phyloP scores from a whole-genome alignment of 2,888 invertebrate genomes.

The Drosophila kokeensis region DNA sequence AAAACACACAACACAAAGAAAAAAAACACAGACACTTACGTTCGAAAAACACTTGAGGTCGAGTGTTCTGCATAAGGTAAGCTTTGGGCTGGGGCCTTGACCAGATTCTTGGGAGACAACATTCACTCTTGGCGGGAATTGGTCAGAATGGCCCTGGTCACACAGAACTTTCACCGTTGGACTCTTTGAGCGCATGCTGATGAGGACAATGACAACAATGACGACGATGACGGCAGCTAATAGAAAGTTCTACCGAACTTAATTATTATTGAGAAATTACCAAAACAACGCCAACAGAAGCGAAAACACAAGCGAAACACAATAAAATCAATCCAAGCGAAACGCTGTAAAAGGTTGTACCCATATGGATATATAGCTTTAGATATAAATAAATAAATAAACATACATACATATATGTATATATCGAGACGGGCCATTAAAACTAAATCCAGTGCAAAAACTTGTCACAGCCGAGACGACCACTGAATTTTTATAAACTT shows the following conservation, averaged over 20 bases:
- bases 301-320: slow-evolving; percentile 39
- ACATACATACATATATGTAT: slow-evolving; percentile 18
- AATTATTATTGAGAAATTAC: slow-evolving; percentile 71
- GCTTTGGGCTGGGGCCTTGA: slow-evolving; percentile 32
- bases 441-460: slow-evolving; percentile 75
- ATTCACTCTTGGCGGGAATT: slow-evolving; percentile 24
- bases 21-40: slow-evolving; percentile 13
- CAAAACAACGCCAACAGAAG: slow-evolving; percentile 47
- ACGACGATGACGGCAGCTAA: slow-evolving; percentile 61
- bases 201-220: slow-evolving; percentile 61
- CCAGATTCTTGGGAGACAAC: slow-evolving; percentile 39
- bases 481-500: slow-evolving; percentile 70
- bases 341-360: slow-evolving; percentile 21
- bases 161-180: slow-evolving; percentile 67
- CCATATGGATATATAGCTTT: slow-evolving; percentile 10
- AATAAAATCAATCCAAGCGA: slow-evolving; percentile 36
- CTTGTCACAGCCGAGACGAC: slow-evolving; percentile 48
- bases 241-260: slow-evolving; percentile 75
- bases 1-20: background rate
- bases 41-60: slow-evolving; percentile 52
- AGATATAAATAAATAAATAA: background rate
- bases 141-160: slow-evolving; percentile 17
- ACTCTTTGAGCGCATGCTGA: slow-evolving; percentile 68
- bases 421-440: slow-evolving; percentile 62
- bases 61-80: slow-evolving; percentile 35